A percentile compares a stretch with the other conserved stretches of the same genome.
Conservation (phyloP, 1,140 invertebrate species). For the Magallana gigas region DNA sequence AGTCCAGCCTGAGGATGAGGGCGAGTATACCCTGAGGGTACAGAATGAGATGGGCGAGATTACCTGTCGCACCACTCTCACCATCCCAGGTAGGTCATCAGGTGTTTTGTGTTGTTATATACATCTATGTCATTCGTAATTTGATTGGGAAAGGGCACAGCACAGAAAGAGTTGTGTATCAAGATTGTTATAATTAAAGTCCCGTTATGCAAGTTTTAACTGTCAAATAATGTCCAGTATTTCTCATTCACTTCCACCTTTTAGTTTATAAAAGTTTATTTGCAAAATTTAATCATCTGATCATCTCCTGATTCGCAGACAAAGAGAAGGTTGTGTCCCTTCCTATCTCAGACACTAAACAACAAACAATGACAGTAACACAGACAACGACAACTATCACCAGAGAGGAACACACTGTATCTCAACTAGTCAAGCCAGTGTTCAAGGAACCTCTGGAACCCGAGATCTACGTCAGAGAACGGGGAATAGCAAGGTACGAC, state of each 20-base stretch:
- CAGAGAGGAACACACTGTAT: constrained; percentile 67
- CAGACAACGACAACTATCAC: constrained; percentile 72
- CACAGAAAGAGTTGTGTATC: too few species aligned
- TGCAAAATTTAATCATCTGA: too few species aligned
- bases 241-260: too few species aligned
- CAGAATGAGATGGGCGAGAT: constrained; percentile 78
- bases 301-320: constrained; percentile 50
- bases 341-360: constrained; percentile 50
- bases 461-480: constrained; percentile 74
- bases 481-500: constrained; percentile 75
- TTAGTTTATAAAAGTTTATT: too few species aligned
- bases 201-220: too few species aligned
- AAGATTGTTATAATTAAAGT: too few species aligned
- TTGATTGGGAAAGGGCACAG: too few species aligned
- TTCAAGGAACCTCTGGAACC: constrained; percentile 72
- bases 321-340: constrained; percentile 71
- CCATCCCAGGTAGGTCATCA: constrained; percentile 70
- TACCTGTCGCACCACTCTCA: constrained; percentile 78
- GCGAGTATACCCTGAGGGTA: constrained; percentile 76
- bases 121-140: not conserved
- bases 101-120: not conserved
- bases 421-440: constrained; percentile 69
- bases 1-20: constrained; percentile 73
- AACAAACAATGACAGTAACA: constrained; percentile 69
- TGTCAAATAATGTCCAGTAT: too few species aligned